phyloP scores from a whole-genome alignment of 2,888 invertebrate species.

The Drosophila neotestacea region DNA sequence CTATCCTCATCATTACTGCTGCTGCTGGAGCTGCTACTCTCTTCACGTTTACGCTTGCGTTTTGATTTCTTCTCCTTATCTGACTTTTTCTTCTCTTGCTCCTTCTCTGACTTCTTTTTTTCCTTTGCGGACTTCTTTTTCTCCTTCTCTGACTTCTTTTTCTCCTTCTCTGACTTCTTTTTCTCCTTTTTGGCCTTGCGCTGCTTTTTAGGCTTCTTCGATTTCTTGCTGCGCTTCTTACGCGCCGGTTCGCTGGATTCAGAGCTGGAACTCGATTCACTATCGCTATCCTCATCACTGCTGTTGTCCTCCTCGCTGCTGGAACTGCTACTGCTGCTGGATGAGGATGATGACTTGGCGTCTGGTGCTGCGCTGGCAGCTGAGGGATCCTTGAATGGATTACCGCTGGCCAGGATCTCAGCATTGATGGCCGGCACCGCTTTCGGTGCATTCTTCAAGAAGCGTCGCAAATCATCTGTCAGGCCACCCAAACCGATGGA shows the following conservation, averaged over 20 bases:
- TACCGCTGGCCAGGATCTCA: conserved; percentile 80
- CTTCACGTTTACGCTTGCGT: conserved; percentile 45
- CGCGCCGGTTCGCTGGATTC: conserved; percentile 55
- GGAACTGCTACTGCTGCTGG: conserved; percentile 51
- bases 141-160: conserved; percentile 49
- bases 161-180: conserved; percentile 34
- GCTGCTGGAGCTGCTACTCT: conserved; percentile 52
- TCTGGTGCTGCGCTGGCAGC: conserved; percentile 51
- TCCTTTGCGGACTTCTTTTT: conserved; percentile 26
- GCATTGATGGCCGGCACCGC: conserved; percentile 83
- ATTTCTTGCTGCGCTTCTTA: conserved; percentile 49
- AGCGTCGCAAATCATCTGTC: conserved; percentile 96
- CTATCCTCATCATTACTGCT: conserved; percentile 40
- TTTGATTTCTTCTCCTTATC: conserved; percentile 55
- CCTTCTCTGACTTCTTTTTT: conserved; percentile 39
- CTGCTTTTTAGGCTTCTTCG: conserved; percentile 49
- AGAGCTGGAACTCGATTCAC: conserved; percentile 60
- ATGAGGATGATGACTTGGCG: conserved; percentile 21
- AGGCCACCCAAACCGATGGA: conserved; percentile 98
- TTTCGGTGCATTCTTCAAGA: conserved; percentile 88
- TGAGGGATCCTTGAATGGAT: conserved; percentile 60
- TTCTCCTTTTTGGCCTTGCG: conserved; percentile 42
- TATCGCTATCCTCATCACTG: conserved; percentile 60
- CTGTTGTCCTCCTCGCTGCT: conserved; percentile 46
- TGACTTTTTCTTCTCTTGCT: conserved; percentile 49